Evolutionary conservation across 1,140 invertebrate genomes (phyloP).

Genomic region (Achatina immaculata): DNA sequence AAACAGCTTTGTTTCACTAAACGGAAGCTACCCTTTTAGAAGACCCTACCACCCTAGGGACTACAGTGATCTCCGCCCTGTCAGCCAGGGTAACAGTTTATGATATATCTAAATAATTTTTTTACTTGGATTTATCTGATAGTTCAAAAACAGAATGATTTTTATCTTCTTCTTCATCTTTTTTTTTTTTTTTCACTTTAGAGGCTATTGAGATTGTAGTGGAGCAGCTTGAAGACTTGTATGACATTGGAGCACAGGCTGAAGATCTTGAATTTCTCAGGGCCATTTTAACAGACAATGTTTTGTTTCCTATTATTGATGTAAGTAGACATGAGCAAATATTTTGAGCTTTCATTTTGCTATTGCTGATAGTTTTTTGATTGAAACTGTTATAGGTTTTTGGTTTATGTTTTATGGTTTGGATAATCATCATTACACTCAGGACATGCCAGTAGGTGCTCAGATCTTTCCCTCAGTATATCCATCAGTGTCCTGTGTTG

Average conservation of each 20-base stretch:
- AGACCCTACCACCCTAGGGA: too few relatives aligned
- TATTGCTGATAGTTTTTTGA: not conserved
- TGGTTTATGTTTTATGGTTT: not conserved
- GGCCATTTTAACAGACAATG: constrained; percentile 50
- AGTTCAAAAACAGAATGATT: too few relatives aligned
- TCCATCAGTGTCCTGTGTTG: too few relatives aligned
- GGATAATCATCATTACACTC: too few relatives aligned
- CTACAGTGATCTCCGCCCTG: too few relatives aligned
- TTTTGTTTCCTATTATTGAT: constrained; percentile 53
- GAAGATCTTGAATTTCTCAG: constrained; percentile 58
- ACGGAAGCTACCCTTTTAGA: too few relatives aligned
- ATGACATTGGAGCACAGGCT: constrained; percentile 49
- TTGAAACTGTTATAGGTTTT: not conserved
- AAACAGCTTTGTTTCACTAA: not conserved
- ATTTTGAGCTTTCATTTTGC: not conserved
- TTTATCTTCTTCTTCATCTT: not conserved
- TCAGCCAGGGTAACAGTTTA: too few relatives aligned
- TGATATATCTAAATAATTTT: too few relatives aligned
- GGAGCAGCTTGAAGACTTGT: constrained; percentile 53
- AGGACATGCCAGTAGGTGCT: too few relatives aligned
- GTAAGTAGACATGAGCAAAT: too few relatives aligned
- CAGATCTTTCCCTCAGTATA: too few relatives aligned
- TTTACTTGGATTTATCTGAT: too few relatives aligned
- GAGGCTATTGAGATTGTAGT: constrained; percentile 52
- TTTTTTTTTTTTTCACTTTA: constrained; percentile 34